Evolutionary conservation across 2,113 vertebrate species (phyloP), one percentile per base, ranked within the genome.

Genomic region (Colossoma macropomum): DNA sequence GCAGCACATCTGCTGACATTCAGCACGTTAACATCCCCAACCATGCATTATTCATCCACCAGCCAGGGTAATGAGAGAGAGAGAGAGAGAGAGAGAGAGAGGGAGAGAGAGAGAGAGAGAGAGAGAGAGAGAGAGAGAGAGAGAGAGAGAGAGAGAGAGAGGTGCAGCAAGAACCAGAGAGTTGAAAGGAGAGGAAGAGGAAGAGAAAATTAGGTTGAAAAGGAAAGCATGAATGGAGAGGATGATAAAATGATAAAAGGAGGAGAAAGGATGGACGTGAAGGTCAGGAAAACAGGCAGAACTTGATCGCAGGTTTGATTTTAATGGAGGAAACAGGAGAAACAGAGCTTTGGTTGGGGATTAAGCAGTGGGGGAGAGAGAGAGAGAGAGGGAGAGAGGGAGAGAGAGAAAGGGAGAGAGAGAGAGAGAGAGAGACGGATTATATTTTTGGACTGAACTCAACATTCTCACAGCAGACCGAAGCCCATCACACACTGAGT

Each of bases 1-100:
- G 25, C 63, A 1, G 15, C 60, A 75, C 75, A 84, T 80, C 74
- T 75, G 82, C 82, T 87, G 83, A 87, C 83, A 85, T 82, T 74
- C 83, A 79, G 75, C 76, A 84, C 75, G 79, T 75, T 82, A 83
- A 79, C 72, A 77, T 75, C 76, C 19, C 70, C 17, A 25, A 73
- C 16, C 70, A 76, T 83, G 41, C 34, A 79, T 86, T 71, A 86
- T 86, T 83, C 76, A 86, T 86, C 82, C 72, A 69, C 60, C 63
- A 63, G 27, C 17, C 72, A 21, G 15, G 23, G 27, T 66, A 74
- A 79, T 82, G 68, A 82, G 45, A 25, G 48, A 30, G 34, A 30
- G 16, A 72, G 54, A 30, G 38, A 56, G 69, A 38, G 34, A 38
- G 34, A 38, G 34, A 38, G 7, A 7, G 34, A 38, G 7, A 7